phyloP scores from a whole-genome alignment of 1,140 invertebrate species.

The Eumeta japonica region DNA sequence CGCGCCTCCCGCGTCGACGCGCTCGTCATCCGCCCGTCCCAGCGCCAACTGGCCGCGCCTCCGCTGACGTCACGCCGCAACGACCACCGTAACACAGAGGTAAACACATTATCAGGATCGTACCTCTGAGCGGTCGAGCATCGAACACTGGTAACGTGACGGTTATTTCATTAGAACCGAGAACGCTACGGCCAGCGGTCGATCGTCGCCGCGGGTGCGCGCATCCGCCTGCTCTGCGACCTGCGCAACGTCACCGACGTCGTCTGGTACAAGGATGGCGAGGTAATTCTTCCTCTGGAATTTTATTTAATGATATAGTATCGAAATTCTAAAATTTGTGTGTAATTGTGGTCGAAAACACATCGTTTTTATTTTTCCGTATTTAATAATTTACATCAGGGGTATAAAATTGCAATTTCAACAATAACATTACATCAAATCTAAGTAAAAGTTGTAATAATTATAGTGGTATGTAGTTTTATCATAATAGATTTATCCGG shows the following conservation, averaged over 20 bases:
- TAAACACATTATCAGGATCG: too few relatives aligned
- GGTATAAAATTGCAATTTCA: too few relatives aligned
- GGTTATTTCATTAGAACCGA: too few relatives aligned
- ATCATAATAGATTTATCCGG: too few relatives aligned
- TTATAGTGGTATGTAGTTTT: too few relatives aligned
- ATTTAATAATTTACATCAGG: too few relatives aligned
- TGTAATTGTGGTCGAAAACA: too few relatives aligned
- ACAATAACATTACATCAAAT: too few relatives aligned
- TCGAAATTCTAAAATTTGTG: background rate
- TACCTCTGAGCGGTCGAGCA: too few relatives aligned
- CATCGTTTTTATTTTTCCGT: too few relatives aligned
- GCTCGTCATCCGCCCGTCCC: conserved; percentile 38
- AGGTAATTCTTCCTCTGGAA: conserved; percentile 22
- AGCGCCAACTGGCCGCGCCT: conserved; percentile 12
- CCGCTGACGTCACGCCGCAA: conserved; percentile 15
- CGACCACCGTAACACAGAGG: conserved; percentile 9
- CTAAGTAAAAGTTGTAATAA: too few relatives aligned
- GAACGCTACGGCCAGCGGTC: conserved; percentile 25
- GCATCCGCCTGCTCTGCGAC: conserved; percentile 35
- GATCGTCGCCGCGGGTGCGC: conserved; percentile 35
- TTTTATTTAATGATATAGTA: background rate
- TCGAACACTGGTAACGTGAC: too few relatives aligned
- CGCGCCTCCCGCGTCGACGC: conserved; percentile 32
- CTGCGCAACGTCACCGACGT: conserved; percentile 36
- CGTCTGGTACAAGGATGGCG: conserved; percentile 45